phyloP scores from a whole-genome alignment of 2,888 invertebrate species.

The Chrysomela aeneicollis region DNA sequence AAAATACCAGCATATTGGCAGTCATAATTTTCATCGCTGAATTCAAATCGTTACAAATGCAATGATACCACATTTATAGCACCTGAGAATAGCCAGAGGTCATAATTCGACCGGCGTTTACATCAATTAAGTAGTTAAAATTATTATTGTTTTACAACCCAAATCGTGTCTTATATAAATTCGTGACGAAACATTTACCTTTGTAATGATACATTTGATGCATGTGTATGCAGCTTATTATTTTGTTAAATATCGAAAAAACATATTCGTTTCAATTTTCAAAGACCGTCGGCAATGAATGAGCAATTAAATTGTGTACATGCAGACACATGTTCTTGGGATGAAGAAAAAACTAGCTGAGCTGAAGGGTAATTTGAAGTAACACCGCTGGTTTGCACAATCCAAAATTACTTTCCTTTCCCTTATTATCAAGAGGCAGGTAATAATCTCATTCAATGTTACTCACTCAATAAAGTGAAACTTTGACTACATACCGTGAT shows the following conservation, averaged over 20 bases:
- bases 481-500: no score
- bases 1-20: no score
- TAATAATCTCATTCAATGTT: neutral
- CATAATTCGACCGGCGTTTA: slow-evolving; percentile 8
- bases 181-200: slow-evolving; percentile 16
- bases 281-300: slow-evolving; percentile 5
- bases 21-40: no score
- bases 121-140: slow-evolving; percentile 16
- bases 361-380: neutral
- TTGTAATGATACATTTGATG: slow-evolving; percentile 21
- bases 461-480: neutral
- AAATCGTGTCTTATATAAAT: slow-evolving; percentile 18
- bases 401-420: neutral
- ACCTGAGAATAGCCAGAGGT: slow-evolving; percentile 13
- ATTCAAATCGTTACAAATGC: neutral
- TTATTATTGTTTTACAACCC: slow-evolving; percentile 9
- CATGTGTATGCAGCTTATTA: slow-evolving; percentile 12
- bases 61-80: neutral
- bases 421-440: neutral
- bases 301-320: neutral
- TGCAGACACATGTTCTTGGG: neutral
- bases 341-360: neutral
- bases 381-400: neutral
- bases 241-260: slow-evolving; percentile 21
- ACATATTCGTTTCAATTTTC: neutral